These are phyloP conservation scores for Dolichopus griseipennis DNA, from an alignment of 2,888 invertebrate species.

Conservation along the genomic window DNA sequence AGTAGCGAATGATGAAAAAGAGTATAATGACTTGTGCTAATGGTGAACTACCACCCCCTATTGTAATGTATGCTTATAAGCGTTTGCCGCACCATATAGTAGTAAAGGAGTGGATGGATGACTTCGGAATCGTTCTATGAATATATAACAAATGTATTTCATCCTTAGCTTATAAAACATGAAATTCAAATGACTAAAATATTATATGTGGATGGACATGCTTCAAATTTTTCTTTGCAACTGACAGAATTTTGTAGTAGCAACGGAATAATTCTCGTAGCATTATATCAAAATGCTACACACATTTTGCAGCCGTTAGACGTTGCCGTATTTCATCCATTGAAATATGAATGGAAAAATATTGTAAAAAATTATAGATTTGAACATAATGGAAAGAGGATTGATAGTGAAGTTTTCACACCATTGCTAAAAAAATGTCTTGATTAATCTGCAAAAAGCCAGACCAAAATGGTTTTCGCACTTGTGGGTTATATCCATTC, in stretches of 20 bases:
- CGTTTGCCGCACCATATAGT: no score
- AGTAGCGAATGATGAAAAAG: no score
- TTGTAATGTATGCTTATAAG: no score
- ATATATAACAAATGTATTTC: not conserved
- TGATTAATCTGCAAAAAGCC: no score
- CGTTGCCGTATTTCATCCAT: conserved; percentile 33
- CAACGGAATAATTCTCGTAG: conserved; percentile 33
- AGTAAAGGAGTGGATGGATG: no score
- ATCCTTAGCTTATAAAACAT: conserved; percentile 2
- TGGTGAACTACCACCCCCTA: no score
- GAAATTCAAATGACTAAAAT: conserved; percentile 11
- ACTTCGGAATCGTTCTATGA: no score
- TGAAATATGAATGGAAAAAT: conserved; percentile 32
- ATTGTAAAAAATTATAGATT: conserved; percentile 27
- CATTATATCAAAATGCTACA: conserved; percentile 36
- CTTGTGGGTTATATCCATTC: no score
- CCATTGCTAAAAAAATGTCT: not conserved
- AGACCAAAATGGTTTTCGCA: no score
- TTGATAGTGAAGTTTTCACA: not conserved
- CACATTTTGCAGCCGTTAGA: conserved; percentile 38
- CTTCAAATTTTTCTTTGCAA: conserved; percentile 34
- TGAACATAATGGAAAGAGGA: not conserved
- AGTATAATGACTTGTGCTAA: no score
- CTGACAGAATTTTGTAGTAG: conserved; percentile 35
- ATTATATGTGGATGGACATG: conserved; percentile 16